Conservation (phyloP, 2,888 invertebrate species). For the Lycophotia porphyrea region DNA sequence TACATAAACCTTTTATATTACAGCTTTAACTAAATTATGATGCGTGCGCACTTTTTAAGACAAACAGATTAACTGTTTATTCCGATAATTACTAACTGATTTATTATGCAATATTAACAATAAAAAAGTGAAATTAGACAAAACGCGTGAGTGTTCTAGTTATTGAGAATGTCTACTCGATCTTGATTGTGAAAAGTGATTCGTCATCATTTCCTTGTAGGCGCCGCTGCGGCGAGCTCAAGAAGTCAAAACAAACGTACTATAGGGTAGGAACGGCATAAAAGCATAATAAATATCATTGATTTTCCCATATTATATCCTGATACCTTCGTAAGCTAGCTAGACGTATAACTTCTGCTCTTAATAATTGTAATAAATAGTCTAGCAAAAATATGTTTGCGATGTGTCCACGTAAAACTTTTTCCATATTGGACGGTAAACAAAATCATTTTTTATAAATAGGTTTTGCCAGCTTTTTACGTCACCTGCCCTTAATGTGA, state of each 20-base stretch:
- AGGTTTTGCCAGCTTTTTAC: not conserved
- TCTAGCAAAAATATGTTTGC: conserved; percentile 5
- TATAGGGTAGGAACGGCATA: conserved; percentile 66
- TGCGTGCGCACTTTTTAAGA: conserved; percentile 20
- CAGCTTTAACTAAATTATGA: conserved; percentile 24
- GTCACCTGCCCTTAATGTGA: conserved; percentile 13
- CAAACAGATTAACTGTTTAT: conserved; percentile 34
- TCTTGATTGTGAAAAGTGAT: conserved; percentile 79
- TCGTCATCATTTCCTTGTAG: conserved; percentile 79
- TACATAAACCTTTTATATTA: conserved; percentile 3
- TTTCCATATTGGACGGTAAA: not conserved
- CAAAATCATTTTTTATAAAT: not conserved
- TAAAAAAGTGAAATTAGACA: conserved; percentile 79
- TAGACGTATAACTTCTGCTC: not conserved
- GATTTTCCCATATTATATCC: conserved; percentile 18
- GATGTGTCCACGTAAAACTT: not conserved
- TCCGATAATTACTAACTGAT: conserved; percentile 48
- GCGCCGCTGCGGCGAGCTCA: conserved; percentile 77
- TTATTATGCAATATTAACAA: conserved; percentile 62
- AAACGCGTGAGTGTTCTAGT: conserved; percentile 81
- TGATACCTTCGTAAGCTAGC: not conserved
- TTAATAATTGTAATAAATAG: conserved; percentile 9
- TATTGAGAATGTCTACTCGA: conserved; percentile 76
- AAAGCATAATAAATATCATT: conserved; percentile 45
- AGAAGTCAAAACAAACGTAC: conserved; percentile 79